Base-by-base conservation (phyloP, 2,113 vertebrate species). In the Rhinogobius similis region DNA sequence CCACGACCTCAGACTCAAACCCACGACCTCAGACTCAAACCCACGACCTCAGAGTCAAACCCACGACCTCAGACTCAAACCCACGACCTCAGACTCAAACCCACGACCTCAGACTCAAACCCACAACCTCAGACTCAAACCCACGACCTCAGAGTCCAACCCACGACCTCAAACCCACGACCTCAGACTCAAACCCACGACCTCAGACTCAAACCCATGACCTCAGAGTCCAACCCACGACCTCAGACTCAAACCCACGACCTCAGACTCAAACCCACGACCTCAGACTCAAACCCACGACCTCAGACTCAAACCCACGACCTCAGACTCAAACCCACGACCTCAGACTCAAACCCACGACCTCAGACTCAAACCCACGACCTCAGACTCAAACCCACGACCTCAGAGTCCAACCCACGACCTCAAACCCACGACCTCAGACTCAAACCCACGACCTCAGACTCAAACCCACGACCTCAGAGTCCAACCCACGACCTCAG, bases 71-170 rank as follows among this genome's bases (percentile, higher is more conserved):
- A n/a, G n/a, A n/a, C n/a, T n/a, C n/a, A n/a, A n/a, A n/a, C n/a
- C n/a, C n/a, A n/a, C n/a, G n/a, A n/a, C n/a, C n/a, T 92, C 27
- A 20, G 50, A 53, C 10, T 53, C 21, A 2, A 23, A 52, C 50
- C 21, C 50, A 2, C 46, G 32, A 36, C n/a, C n/a, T n/a, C n/a
- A n/a, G n/a, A n/a, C n/a, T n/a, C n/a, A n/a, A n/a, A n/a, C n/a
- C n/a, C n/a, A n/a, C n/a, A n/a, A n/a, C n/a, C n/a, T 92, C 27
- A 20, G 50, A 53, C 10, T 53, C 21, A 2, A 23, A 52, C 50
- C 21, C 50, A 2, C 46, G 32, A 36, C n/a, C n/a, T 92, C 27
- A 20, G 50, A 53, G 21, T 53, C 21, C 7, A 23, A 52, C 50
- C 21, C 50, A 2, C 46, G 32, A 36, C n/a, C n/a, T n/a, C n/a